Conservation (phyloP, 30 jellyfish, hydroid and myxozoan genomes). For the Catostylus mosaicus region DNA sequence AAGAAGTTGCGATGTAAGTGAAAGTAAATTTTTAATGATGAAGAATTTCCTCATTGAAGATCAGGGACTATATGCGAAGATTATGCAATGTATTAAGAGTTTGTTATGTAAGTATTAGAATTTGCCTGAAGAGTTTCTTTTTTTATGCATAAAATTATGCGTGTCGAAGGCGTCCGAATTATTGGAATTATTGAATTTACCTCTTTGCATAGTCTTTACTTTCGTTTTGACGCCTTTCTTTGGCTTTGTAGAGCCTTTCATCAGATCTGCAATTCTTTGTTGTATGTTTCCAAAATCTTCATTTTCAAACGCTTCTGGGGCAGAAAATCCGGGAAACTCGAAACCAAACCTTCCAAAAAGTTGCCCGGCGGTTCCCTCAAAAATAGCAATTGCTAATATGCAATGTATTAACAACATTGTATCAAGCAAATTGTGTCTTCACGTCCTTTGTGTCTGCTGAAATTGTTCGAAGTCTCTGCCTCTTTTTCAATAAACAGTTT, state of each 20-base stretch:
- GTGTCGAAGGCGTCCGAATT: background rate
- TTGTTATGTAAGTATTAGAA: too few species aligned
- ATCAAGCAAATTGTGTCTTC: background rate
- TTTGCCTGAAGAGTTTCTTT: too few species aligned
- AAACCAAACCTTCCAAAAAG: slow-evolving; percentile 30
- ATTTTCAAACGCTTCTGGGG: slow-evolving; percentile 54
- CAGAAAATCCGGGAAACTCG: slow-evolving; percentile 55
- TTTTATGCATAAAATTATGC: too few species aligned
- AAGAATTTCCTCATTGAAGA: too few species aligned
- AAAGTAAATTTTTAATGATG: too few species aligned
- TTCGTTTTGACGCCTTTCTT: slow-evolving; percentile 49
- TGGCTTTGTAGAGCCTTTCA: slow-evolving; percentile 26
- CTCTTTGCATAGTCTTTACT: slow-evolving; percentile 50
- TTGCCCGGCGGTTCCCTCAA: slow-evolving; percentile 24
- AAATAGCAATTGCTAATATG: background rate
- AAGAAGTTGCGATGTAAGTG: too few species aligned
- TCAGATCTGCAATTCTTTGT: slow-evolving; percentile 28
- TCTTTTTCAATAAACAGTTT: background rate
- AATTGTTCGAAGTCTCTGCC: background rate
- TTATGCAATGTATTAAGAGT: too few species aligned
- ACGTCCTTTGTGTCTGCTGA: background rate
- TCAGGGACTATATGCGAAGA: too few species aligned
- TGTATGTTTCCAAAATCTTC: slow-evolving; percentile 21
- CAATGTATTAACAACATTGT: slow-evolving; percentile 15
- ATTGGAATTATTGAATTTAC: background rate